Conservation (phyloP, 2,888 invertebrate species). For the Drosophila subsilvestris region DNA sequence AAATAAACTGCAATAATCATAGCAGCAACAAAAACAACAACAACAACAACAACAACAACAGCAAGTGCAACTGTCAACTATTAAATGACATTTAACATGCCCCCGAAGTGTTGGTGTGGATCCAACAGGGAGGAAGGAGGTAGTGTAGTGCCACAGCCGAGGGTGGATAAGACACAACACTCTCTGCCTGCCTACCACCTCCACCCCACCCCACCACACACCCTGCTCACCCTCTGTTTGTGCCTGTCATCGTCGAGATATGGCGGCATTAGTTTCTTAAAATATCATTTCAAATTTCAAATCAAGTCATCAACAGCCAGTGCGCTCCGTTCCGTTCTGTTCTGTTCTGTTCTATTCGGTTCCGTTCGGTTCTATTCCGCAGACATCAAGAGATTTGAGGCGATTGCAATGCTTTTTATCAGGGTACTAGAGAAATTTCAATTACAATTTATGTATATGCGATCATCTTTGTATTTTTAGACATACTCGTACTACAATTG, state of each 20-base stretch:
- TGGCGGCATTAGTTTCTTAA: conserved; percentile 73
- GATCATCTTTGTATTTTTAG: conserved; percentile 68
- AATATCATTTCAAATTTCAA: conserved; percentile 76
- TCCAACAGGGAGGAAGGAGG: conserved; percentile 10
- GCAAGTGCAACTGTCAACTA: conserved; percentile 81
- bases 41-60: conserved; percentile 27
- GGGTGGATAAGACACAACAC: conserved; percentile 20
- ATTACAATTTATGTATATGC: conserved; percentile 72
- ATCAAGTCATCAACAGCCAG: conserved; percentile 70
- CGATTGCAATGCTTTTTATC: conserved; percentile 22
- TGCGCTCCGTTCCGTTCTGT: conserved; percentile 3
- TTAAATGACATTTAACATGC: conserved; percentile 83
- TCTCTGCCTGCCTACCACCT: neutral
- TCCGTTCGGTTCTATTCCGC: neutral
- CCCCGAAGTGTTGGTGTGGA: conserved; percentile 49
- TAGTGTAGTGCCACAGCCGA: conserved; percentile 5
- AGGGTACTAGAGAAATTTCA: conserved; percentile 60
- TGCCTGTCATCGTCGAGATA: conserved; percentile 47
- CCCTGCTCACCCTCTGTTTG: neutral
- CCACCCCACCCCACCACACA: too few species aligned
- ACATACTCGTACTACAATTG: conserved; percentile 25
- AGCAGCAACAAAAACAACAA: conserved; percentile 45
- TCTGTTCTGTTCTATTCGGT: neutral
- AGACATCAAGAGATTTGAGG: conserved; percentile 1
- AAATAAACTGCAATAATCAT: conserved; percentile 73